Evolutionary conservation across 2,113 vertebrate genomes (phyloP).

Genomic region (Athene cunicularia): DNA sequence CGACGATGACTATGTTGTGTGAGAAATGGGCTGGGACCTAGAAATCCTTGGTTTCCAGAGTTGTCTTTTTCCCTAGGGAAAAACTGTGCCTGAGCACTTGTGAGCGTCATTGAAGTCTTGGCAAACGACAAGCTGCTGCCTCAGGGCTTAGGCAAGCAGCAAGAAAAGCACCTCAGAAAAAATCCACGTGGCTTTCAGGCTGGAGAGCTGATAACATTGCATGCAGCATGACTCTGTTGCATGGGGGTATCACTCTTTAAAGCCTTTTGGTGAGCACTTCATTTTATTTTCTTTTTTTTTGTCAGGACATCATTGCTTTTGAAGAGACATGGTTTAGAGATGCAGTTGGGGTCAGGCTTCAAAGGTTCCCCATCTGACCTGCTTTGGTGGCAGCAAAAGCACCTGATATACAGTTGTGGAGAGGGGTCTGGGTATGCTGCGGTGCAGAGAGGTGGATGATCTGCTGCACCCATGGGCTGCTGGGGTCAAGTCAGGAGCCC

Average conservation of each 20-base stretch:
- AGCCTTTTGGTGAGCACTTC: background rate
- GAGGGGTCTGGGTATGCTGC: background rate
- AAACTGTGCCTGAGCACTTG: background rate
- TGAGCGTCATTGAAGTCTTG: background rate
- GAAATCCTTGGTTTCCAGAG: background rate
- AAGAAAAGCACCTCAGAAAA: background rate
- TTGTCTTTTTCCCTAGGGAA: background rate
- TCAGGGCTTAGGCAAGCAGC: background rate
- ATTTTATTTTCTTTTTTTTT: background rate
- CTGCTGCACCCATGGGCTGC: background rate
- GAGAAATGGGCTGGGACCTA: background rate
- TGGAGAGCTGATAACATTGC: background rate
- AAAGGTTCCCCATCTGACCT: background rate
- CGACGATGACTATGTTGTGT: background rate
- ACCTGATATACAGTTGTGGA: rapidly evolving
- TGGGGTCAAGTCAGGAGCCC: too few relatives aligned
- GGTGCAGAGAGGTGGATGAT: background rate
- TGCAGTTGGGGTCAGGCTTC: background rate
- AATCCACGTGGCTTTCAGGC: background rate
- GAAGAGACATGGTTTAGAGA: background rate
- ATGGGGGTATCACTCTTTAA: background rate
- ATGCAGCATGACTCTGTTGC: background rate
- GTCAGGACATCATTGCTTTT: background rate
- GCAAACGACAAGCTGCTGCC: slow-evolving; percentile 7
- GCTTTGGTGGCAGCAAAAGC: background rate